These are phyloP conservation scores for human DNA, from an alignment of 2,113 vertebrate genomes.

Conservation along the genomic window GRCh38 chr1:217982001-217982500, in stretches of 20 bases:
- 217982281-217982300: background rate
- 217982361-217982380: background rate
- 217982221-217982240: background rate
- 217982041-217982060: background rate
- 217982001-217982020: background rate
- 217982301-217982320: background rate
- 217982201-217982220: background rate
- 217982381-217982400: background rate
- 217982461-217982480: background rate
- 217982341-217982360: background rate
- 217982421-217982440: background rate
- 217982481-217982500: slow-evolving; percentile 2
- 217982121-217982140: background rate
- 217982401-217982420: background rate
- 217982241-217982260: background rate
- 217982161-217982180: too few species aligned
- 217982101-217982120: background rate
- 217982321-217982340: background rate
- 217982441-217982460: background rate
- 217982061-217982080: background rate
- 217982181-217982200: fast-evolving
- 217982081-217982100: too few species aligned
- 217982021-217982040: background rate
- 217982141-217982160: too few species aligned
- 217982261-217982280: background rate